Percentiles rank a stretch among this genome's conserved stretches.
phyloP scores from a whole-genome alignment of 1,140 invertebrate genomes.

The Drosophila pseudoananassae region DNA sequence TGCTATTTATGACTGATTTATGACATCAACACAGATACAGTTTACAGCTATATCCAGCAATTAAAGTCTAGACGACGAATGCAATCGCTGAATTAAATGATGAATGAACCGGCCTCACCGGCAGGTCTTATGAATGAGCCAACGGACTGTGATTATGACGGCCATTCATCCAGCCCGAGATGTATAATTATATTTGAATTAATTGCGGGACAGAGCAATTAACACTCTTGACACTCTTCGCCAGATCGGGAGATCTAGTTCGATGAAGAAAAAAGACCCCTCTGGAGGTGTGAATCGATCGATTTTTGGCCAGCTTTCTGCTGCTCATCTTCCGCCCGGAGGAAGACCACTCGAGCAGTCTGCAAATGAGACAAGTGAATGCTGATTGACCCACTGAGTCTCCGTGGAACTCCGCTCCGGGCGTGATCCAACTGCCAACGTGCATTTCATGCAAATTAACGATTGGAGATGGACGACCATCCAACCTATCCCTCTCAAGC shows the following conservation, averaged over 20 bases:
- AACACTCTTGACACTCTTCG: slow-evolving; percentile 45
- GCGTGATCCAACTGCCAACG: slow-evolving; percentile 62
- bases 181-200: slow-evolving; percentile 53
- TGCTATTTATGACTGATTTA: slow-evolving; percentile 10
- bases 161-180: slow-evolving; percentile 41
- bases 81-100: slow-evolving; percentile 42
- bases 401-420: slow-evolving; percentile 35
- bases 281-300: slow-evolving; percentile 20
- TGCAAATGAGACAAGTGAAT: slow-evolving; percentile 68
- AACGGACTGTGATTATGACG: slow-evolving; percentile 51
- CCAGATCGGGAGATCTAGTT: slow-evolving; percentile 20
- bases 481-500: slow-evolving; percentile 47
- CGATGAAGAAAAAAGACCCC: slow-evolving; percentile 4
- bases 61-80: slow-evolving; percentile 42
- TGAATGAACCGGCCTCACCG: slow-evolving; percentile 25
- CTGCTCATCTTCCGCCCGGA: slow-evolving; percentile 36
- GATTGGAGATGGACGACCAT: slow-evolving; percentile 30
- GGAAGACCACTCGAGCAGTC: slow-evolving; percentile 46
- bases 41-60: slow-evolving; percentile 41
- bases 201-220: slow-evolving; percentile 40
- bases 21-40: slow-evolving; percentile 33
- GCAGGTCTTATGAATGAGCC: slow-evolving; percentile 12
- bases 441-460: slow-evolving; percentile 80
- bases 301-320: slow-evolving; percentile 31
- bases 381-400: slow-evolving; percentile 74